Percentiles rank a stretch among this genome's conserved stretches.
Conservation (phyloP, 2,113 vertebrate species). For the Lampris incognitus region DNA sequence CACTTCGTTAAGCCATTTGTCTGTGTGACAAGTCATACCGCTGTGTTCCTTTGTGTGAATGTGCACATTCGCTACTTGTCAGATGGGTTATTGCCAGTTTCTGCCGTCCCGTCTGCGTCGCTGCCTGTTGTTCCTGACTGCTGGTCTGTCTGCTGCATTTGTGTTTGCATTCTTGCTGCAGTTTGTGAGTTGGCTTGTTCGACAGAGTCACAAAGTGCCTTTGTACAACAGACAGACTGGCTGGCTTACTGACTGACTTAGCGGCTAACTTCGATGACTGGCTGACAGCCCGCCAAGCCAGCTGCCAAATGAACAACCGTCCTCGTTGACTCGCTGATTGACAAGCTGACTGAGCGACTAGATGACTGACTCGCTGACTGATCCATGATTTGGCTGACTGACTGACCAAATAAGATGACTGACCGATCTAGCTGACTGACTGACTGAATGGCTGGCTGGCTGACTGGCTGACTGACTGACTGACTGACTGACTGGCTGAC, state of each 20-base stretch:
- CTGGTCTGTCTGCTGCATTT: too few relatives aligned
- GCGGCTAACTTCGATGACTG: not conserved
- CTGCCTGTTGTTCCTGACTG: constrained; percentile 7
- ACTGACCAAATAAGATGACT: constrained; percentile 3
- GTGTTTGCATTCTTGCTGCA: too few relatives aligned
- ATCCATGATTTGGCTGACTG: constrained; percentile 4
- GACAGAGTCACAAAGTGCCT: too few relatives aligned
- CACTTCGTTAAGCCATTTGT: constrained; percentile 31
- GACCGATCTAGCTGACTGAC: not conserved
- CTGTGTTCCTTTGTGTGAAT: constrained; percentile 3
- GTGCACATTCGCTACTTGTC: constrained; percentile 26
- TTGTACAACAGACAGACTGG: too few relatives aligned
- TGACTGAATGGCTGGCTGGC: constrained; percentile 16
- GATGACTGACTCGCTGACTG: constrained; percentile 18
- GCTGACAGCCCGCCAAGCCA: not conserved
- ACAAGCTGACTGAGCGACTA: constrained; percentile 29
- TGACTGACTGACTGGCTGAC: not conserved
- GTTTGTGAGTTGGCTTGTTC: too few relatives aligned
- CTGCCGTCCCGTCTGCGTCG: constrained; percentile 50
- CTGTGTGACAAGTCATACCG: constrained; percentile 1
- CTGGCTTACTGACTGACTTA: constrained; percentile 4
- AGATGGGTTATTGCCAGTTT: constrained; percentile 38
- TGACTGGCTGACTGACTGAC: not conserved
- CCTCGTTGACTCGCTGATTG: constrained; percentile 38
- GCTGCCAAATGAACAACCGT: constrained; percentile 29